Percentiles rank a stretch among this genome's conserved stretches.
Evolutionary conservation across 2,888 invertebrate genomes (phyloP).

Genomic region (Drosophila macrothrix): DNA sequence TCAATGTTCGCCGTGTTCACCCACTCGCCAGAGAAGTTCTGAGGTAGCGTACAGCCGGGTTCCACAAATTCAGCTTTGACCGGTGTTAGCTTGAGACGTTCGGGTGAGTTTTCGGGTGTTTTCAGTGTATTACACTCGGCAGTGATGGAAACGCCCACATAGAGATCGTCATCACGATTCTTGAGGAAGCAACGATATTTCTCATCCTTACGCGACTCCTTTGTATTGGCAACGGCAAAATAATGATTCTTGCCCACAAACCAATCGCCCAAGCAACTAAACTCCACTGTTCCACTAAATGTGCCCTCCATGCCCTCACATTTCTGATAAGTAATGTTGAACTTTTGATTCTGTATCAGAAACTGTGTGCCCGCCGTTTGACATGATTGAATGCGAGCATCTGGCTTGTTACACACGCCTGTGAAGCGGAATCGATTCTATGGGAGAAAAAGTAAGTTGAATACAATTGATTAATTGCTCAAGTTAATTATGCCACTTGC

Average conservation of each 20-base stretch:
- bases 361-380: conserved; percentile 98
- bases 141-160: conserved; percentile 96
- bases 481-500: conserved; percentile 58
- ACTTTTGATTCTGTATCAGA: conserved; percentile 98
- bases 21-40: conserved; percentile 98
- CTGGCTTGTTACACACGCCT: conserved; percentile 95
- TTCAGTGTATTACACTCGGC: conserved; percentile 96
- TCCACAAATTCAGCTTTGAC: conserved; percentile 95
- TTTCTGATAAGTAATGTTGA: conserved; percentile 96
- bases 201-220: conserved; percentile 97
- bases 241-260: conserved; percentile 98
- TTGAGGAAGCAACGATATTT: conserved; percentile 97
- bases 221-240: conserved; percentile 98
- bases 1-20: conserved; percentile 98
- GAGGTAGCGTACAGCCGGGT: conserved; percentile 95
- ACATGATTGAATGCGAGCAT: conserved; percentile 96
- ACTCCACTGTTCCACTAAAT: conserved; percentile 96
- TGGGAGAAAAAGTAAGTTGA: conserved; percentile 13
- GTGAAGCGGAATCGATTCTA: conserved; percentile 94
- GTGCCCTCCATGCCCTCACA: conserved; percentile 96
- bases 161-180: conserved; percentile 96
- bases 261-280: conserved; percentile 97
- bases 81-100: conserved; percentile 93
- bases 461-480: conserved; percentile 3
- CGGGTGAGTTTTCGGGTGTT: conserved; percentile 97